Conservation (phyloP, 2,113 vertebrate species). For the Dissostichus mawsoni region DNA sequence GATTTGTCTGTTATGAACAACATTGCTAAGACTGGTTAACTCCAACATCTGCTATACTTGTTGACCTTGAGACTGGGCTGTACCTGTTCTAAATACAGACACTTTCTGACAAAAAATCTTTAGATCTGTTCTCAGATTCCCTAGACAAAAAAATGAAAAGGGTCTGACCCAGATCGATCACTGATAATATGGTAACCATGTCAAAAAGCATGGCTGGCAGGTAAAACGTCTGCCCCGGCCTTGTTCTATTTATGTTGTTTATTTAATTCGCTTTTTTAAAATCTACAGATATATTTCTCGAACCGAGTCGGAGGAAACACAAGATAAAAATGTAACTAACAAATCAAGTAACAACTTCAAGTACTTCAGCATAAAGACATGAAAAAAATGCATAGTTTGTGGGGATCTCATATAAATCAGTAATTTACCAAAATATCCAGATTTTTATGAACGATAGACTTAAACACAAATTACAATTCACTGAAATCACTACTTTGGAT, state of each 20-base stretch:
- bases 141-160: not conserved
- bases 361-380: not conserved
- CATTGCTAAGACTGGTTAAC: slow-evolving; percentile 12
- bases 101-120: not conserved
- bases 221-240: not conserved
- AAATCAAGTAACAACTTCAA: not conserved
- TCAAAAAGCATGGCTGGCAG: not conserved
- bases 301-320: not conserved
- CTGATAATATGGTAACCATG: not conserved
- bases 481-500: not conserved
- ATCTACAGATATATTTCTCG: not conserved
- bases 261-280: not conserved
- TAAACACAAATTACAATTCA: too few species aligned
- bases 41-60: not conserved
- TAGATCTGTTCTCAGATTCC: not conserved
- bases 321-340: not conserved
- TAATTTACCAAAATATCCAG: not conserved
- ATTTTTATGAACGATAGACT: not conserved
- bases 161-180: not conserved
- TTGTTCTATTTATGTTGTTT: not conserved
- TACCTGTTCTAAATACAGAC: not conserved
- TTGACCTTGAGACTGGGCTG: slow-evolving; percentile 3
- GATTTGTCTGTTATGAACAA: slow-evolving; percentile 1
- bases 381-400: not conserved
- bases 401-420: too few species aligned